Percentiles rank a stretch among this genome's conserved stretches.
phyloP scores from a whole-genome alignment of 2,888 invertebrate species.

The Diadegma fenestrale region DNA sequence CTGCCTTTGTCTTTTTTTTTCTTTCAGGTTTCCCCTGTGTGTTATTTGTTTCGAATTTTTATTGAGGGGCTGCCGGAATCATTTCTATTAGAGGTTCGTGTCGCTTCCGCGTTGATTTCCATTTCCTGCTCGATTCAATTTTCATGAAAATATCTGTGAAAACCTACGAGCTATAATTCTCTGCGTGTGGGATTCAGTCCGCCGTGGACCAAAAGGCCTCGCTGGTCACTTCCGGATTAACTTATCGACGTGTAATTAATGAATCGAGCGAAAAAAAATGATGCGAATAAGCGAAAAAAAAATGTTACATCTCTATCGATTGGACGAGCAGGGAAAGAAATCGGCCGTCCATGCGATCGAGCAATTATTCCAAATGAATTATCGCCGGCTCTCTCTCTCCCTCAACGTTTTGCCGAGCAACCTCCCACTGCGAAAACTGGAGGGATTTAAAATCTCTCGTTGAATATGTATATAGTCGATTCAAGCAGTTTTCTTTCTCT shows the following conservation, averaged over 20 bases:
- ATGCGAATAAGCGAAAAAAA: not conserved
- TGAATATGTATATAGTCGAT: slow-evolving; percentile 64
- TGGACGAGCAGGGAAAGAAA: slow-evolving; percentile 5
- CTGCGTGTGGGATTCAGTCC: not conserved
- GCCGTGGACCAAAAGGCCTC: not conserved
- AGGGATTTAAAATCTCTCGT: slow-evolving; percentile 62
- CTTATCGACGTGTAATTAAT: slow-evolving; percentile 32
- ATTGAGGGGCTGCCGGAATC: not conserved
- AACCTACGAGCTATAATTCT: not conserved
- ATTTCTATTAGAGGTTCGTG: not conserved
- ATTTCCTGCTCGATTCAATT: not conserved
- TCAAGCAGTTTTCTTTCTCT: slow-evolving; percentile 48
- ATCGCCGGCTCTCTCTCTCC: slow-evolving; percentile 52
- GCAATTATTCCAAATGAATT: slow-evolving; percentile 71
- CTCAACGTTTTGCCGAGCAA: slow-evolving; percentile 44
- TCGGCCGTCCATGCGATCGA: slow-evolving; percentile 67
- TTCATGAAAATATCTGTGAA: not conserved
- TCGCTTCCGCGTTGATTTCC: not conserved
- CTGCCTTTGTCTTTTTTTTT: slow-evolving; percentile 18
- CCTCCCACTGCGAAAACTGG: slow-evolving; percentile 69
- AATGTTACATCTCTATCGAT: slow-evolving; percentile 15
- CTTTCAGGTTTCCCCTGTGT: not conserved
- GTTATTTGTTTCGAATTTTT: not conserved
- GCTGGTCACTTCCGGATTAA: slow-evolving; percentile 49
- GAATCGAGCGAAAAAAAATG: slow-evolving; percentile 33